These are phyloP conservation scores for Beroe forskalii DNA, from an alignment of 37 sponge, comb jelly and placozoan species.

Conservation along the genomic window DNA sequence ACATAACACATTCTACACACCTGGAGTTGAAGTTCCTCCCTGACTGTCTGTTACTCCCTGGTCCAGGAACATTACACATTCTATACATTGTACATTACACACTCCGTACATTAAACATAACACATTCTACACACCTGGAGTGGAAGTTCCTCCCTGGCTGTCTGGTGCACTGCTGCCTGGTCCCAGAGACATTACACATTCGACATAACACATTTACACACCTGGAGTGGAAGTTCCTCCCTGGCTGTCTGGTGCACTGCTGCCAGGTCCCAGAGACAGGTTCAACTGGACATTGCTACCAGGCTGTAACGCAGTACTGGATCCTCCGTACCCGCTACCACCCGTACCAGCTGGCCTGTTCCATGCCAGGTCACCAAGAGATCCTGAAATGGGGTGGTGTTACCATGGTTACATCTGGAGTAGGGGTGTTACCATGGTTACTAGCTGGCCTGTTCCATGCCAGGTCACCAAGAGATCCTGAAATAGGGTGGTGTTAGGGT, in stretches of 20 bases:
- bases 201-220: not conserved
- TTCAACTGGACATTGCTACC: not conserved
- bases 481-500: not conserved
- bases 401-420: not conserved
- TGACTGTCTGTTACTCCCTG: no score
- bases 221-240: not conserved
- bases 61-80: no score
- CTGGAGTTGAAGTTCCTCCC: no score
- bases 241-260: not conserved
- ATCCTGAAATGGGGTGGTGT: constrained; percentile 23
- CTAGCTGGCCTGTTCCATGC: constrained; percentile 47
- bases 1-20: no score
- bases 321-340: not conserved
- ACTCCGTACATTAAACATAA: no score
- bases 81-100: no score
- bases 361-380: constrained; percentile 54
- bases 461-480: constrained; percentile 59
- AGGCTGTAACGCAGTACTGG: not conserved
- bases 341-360: constrained; percentile 25
- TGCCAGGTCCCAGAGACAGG: not conserved
- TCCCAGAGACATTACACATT: no score
- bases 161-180: no score
- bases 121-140: no score
- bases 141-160: no score
- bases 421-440: not conserved